Evolutionary conservation across 2,888 invertebrate species (phyloP).

Genomic region (Dichetophora obliterata): DNA sequence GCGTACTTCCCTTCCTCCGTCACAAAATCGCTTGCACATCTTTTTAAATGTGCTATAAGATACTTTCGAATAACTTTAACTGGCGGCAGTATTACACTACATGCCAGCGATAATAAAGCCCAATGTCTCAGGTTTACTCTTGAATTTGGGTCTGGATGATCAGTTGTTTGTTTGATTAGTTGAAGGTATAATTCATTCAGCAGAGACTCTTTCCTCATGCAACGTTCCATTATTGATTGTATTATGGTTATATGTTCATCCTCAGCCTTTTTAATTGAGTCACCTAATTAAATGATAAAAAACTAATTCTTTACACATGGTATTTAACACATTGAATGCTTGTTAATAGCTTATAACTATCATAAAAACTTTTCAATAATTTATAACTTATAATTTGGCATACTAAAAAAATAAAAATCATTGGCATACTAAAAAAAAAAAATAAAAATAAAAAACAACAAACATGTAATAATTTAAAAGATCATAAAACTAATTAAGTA

Average conservation of each 20-base stretch:
- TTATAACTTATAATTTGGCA: too few species aligned
- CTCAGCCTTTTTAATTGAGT: constrained; percentile 79
- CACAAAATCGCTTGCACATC: constrained; percentile 87
- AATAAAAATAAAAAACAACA: too few species aligned
- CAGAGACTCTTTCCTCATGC: constrained; percentile 89
- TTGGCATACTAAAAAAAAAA: too few species aligned
- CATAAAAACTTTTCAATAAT: too few species aligned
- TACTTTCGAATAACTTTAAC: constrained; percentile 88
- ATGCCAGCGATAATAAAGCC: constrained; percentile 87
- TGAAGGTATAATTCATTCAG: constrained; percentile 92
- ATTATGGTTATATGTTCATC: constrained; percentile 91
- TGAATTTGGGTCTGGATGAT: constrained; percentile 90
- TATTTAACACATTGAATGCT: too few species aligned
- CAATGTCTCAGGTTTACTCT: constrained; percentile 91
- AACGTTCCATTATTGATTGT: constrained; percentile 90
- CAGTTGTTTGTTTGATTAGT: constrained; percentile 93
- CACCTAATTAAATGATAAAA: constrained; percentile 67
- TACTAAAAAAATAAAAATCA: too few species aligned
- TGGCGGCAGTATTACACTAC: constrained; percentile 87
- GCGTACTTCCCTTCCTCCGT: constrained; percentile 97
- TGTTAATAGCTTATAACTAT: too few species aligned
- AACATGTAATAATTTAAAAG: too few species aligned
- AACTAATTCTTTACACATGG: too few species aligned
- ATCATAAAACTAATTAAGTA: too few species aligned
- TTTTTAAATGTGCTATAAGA: constrained; percentile 88